Evolutionary conservation across 2,113 vertebrate genomes (phyloP).

Genomic region (Chamaetylas fuelleborni): DNA sequence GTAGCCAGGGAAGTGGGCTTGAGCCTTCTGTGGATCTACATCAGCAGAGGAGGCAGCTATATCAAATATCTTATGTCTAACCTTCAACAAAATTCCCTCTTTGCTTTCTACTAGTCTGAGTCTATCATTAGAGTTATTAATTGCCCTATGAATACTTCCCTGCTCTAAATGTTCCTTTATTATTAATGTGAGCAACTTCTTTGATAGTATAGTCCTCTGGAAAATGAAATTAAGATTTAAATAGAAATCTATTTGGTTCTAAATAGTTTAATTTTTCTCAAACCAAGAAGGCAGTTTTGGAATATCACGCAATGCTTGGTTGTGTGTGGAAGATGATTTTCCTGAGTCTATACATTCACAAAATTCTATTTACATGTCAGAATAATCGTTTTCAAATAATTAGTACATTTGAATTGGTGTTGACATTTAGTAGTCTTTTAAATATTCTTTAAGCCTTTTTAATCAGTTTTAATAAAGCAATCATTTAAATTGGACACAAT

Average conservation of each 20-base stretch:
- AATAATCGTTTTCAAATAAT: constrained; percentile 37
- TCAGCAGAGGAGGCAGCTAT: background rate
- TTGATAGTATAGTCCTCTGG: background rate
- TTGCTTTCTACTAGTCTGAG: background rate
- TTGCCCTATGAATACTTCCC: background rate
- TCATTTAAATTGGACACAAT: background rate
- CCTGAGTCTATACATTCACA: background rate
- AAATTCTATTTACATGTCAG: constrained; percentile 3
- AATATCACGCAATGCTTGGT: background rate
- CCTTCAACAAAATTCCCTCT: background rate
- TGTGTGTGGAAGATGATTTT: constrained; percentile 9
- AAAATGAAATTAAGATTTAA: constrained; percentile 47
- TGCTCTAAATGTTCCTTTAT: constrained; percentile 16
- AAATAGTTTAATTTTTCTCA: constrained; percentile 42
- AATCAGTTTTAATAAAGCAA: constrained; percentile 7
- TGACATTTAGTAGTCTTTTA: constrained; percentile 5
- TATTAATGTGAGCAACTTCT: constrained; percentile 9
- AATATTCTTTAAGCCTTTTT: constrained; percentile 13
- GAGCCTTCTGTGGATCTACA: background rate
- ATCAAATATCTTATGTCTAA: background rate
- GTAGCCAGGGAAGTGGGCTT: background rate
- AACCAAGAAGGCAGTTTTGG: background rate
- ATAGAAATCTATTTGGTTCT: constrained; percentile 38
- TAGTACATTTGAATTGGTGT: constrained; percentile 6
- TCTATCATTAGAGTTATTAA: background rate